A percentile compares a stretch with the other conserved stretches of the same genome.
These are phyloP conservation scores for Gallinago stenura DNA, from an alignment of 2,797 vertebrate species.

Conservation along the genomic window DNA sequence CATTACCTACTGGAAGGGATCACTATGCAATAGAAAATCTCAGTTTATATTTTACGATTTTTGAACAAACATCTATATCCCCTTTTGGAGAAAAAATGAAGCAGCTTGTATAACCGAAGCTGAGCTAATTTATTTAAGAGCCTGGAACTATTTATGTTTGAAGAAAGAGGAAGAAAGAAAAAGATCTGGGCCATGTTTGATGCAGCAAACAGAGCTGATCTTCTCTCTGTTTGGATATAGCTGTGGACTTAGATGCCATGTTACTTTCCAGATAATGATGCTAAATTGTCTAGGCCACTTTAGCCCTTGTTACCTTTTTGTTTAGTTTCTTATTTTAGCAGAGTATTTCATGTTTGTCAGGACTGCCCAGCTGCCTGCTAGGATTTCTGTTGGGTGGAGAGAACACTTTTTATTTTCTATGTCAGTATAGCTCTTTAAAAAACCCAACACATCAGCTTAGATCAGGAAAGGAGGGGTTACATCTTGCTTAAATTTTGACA, in stretches of 20 bases:
- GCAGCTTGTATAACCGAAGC: constrained; percentile 14
- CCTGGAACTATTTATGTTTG: constrained; percentile 43
- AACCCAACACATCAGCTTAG: background rate
- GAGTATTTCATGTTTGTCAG: constrained; percentile 54
- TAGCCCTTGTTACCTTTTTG: constrained; percentile 38
- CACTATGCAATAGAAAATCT: constrained; percentile 13
- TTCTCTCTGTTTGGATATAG: constrained; percentile 41
- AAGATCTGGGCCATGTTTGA: constrained; percentile 12
- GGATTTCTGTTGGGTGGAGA: constrained; percentile 63
- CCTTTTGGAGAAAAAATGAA: constrained; percentile 37
- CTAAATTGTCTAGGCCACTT: constrained; percentile 34
- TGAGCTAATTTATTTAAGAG: constrained; percentile 50
- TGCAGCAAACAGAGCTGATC: constrained; percentile 62
- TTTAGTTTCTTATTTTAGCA: constrained; percentile 54
- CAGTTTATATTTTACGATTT: constrained; percentile 19
- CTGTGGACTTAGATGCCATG: constrained; percentile 30
- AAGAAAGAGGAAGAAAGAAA: constrained; percentile 11
- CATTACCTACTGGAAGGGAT: background rate
- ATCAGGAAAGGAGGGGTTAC: background rate
- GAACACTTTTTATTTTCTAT: constrained; percentile 54
- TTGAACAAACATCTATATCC: constrained; percentile 33
- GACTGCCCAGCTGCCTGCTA: constrained; percentile 62
- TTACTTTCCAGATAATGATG: constrained; percentile 59
- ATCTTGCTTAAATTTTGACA: background rate
- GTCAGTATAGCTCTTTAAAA: constrained; percentile 26